Conservation (phyloP, 2,888 invertebrate species). For the Oxytorus armatus region DNA sequence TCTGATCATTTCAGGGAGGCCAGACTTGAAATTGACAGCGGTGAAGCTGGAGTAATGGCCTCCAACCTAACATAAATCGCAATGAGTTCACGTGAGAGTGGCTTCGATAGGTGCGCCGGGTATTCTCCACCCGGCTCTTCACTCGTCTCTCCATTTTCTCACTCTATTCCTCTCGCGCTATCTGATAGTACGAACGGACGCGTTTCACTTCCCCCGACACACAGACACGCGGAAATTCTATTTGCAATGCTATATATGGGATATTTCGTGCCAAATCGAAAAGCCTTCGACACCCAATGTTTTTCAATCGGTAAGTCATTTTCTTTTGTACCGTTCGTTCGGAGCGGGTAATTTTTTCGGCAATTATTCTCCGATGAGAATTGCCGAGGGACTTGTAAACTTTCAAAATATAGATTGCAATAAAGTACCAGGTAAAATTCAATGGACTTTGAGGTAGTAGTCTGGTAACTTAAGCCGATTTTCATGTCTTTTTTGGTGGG, state of each 20-base stretch:
- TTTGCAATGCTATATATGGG: constrained; percentile 26
- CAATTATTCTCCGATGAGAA: no score
- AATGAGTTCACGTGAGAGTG: constrained; percentile 69
- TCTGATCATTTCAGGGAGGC: constrained; percentile 60
- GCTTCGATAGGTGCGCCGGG: constrained; percentile 64
- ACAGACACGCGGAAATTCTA: constrained; percentile 7
- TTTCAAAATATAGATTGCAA: no score
- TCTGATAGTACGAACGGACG: constrained; percentile 17
- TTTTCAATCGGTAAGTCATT: background rate
- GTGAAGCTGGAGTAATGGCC: constrained; percentile 66
- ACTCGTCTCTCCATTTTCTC: constrained; percentile 48
- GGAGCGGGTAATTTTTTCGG: no score
- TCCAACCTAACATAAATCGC: constrained; percentile 66
- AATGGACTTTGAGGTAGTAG: no score
- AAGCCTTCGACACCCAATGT: background rate
- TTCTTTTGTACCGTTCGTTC: no score
- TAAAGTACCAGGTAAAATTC: no score
- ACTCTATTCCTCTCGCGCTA: constrained; percentile 11
- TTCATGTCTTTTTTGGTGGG: no score
- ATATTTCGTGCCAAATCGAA: constrained; percentile 2
- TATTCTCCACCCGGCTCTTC: constrained; percentile 54
- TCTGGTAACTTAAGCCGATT: no score
- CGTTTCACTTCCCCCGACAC: constrained; percentile 23
- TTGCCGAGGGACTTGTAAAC: no score
- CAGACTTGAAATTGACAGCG: constrained; percentile 65